Conservation (phyloP, 92 coral and sea anemone genomes). For the Parazoanthus swiftii region DNA sequence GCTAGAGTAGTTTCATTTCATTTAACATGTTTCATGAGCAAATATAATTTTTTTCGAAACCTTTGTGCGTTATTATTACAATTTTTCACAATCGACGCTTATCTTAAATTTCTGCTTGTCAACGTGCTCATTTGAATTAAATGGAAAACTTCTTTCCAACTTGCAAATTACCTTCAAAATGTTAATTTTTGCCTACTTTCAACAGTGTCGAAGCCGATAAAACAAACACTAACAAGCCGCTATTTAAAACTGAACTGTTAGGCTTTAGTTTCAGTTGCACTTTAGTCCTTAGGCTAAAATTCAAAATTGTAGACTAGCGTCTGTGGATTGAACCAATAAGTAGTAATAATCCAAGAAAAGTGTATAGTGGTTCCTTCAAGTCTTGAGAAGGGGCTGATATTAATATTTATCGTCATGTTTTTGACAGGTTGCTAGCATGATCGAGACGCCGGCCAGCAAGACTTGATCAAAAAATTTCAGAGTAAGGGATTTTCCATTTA, state of each 20-base stretch:
- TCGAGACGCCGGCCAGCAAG: too few species aligned
- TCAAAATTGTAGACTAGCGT: too few species aligned
- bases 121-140: not conserved
- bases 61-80: too few species aligned
- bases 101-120: too few species aligned
- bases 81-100: not conserved
- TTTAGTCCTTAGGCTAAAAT: not conserved
- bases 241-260: not conserved
- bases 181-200: not conserved
- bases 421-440: too few species aligned
- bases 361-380: too few species aligned
- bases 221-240: not conserved
- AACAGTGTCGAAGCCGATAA: not conserved
- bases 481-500: too few species aligned
- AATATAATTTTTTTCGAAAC: not conserved
- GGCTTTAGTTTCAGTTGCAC: not conserved
- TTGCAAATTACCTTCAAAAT: slow-evolving; percentile 9
- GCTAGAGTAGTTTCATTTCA: not conserved
- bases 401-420: too few species aligned
- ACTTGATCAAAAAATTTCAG: too few species aligned
- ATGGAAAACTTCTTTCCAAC: not conserved
- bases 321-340: too few species aligned
- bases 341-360: too few species aligned
- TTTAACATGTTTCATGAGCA: not conserved
- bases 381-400: too few species aligned